These are phyloP conservation scores for Gnathonemus longibarbis DNA, from an alignment of 2,113 vertebrate genomes.

Conservation along the genomic window DNA sequence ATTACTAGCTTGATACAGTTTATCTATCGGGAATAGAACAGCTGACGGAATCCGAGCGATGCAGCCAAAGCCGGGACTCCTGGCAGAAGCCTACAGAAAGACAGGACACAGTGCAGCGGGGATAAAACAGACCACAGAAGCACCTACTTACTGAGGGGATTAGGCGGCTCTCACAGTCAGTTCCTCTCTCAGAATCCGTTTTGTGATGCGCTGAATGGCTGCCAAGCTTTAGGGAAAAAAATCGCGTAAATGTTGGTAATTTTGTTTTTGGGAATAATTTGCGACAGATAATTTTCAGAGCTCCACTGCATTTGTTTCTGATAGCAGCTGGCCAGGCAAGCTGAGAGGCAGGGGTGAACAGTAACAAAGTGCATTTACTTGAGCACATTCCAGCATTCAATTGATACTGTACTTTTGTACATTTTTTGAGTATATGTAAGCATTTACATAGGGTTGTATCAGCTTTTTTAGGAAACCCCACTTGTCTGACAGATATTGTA, in stretches of 20 bases:
- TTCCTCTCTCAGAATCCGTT: background rate
- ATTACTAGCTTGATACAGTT: background rate
- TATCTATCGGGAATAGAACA: background rate
- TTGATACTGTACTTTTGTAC: background rate
- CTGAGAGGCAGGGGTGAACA: background rate
- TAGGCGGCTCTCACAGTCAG: background rate
- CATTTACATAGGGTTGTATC: background rate
- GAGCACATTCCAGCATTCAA: background rate
- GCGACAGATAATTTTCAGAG: background rate
- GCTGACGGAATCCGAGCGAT: background rate
- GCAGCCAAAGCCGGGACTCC: background rate
- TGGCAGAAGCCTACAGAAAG: background rate
- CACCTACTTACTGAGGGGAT: background rate
- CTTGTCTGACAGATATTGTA: background rate
- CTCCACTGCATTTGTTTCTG: background rate
- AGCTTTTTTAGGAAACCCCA: background rate
- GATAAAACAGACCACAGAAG: slow-evolving; percentile 8
- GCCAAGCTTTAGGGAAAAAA: background rate
- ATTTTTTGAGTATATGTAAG: background rate
- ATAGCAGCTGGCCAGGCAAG: background rate
- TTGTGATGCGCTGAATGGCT: background rate
- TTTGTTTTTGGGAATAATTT: background rate
- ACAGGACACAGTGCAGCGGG: background rate
- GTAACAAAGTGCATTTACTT: background rate
- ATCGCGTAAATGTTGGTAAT: background rate